Percentiles rank a stretch among this genome's conserved stretches.
These are phyloP conservation scores for Syngnathus floridae DNA, from an alignment of 2,113 vertebrate species.

Conservation along the genomic window DNA sequence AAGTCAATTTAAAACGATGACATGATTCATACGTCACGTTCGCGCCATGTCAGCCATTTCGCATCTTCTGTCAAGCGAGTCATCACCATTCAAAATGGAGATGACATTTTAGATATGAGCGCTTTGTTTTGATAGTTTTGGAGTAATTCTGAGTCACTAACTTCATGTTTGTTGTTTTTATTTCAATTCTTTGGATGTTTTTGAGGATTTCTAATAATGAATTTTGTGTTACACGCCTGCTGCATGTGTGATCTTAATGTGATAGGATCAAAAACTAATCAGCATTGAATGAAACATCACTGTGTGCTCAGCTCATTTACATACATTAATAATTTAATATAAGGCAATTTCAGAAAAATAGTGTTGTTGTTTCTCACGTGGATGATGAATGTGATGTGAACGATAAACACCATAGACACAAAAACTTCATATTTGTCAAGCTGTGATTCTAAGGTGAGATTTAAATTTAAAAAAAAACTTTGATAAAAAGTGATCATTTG, in stretches of 20 bases:
- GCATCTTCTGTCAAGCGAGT: not conserved
- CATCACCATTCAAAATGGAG: not conserved
- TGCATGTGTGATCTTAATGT: not conserved
- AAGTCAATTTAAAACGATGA: not conserved
- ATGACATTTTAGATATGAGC: not conserved
- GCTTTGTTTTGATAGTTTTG: not conserved
- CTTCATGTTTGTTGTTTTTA: not conserved
- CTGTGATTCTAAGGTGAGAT: not conserved
- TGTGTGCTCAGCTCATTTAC: not conserved
- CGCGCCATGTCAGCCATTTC: not conserved
- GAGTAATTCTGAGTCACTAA: not conserved
- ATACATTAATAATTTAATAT: not conserved
- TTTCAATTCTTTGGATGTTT: not conserved
- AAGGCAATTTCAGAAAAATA: not conserved
- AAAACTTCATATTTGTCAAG: not conserved
- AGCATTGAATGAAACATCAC: not conserved
- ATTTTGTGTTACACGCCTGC: not conserved
- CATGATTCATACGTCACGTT: not conserved
- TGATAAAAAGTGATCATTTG: not conserved
- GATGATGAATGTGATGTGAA: not conserved
- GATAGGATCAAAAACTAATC: not conserved
- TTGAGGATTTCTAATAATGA: not conserved
- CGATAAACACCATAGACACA: not conserved
- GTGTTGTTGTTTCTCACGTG: not conserved
- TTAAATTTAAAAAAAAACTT: not conserved